Base-by-base conservation (phyloP, 2,797 vertebrate genomes). In the Gobio occitaniae region DNA sequence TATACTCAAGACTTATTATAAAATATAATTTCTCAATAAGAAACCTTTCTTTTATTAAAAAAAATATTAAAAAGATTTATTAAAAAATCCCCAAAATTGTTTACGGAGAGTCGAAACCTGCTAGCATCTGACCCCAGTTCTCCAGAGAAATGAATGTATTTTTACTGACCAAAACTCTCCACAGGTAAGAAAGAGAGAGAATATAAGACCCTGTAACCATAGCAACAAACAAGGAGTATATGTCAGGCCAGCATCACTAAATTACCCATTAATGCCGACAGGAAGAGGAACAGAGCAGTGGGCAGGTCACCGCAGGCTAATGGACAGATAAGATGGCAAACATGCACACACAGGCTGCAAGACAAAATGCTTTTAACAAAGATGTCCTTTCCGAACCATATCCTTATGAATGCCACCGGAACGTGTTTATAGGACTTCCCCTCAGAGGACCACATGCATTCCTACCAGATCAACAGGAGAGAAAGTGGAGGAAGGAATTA, bases 181-280 rank as follows among this genome's bases (percentile, higher is more conserved):
- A 71, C 76, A 79, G 76, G 79, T 59, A 78, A 74, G 68, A 82
- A 70, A 79, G 16, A 71, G 68, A 15, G 44, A 59, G 74, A 80
- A 54, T 92, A 94, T 94, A 95, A 94, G 93, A 92, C 91, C 91
- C 89, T 65, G 95, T 96, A 94, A 91, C 93, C 95, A 96, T 95
- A 93, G 95, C 92, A 96, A 96, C 95, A 95, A 95, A 96, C 94
- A 95, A 94, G 94, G 94, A 95, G 94, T 94, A 94, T 94, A 94
- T 95, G 94, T 96, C 95, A 95, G 93, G 92, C 92, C 86, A 94
- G 95, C 93, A 95, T 95, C 94, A 94, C 94, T 95, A 95, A 96
- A 96, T 95, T 94, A 96, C 93, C 94, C 94, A 95, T 96, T 95
- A 95, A 93, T 94, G 93, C 93, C 92, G 93, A 93, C 93, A 94